A percentile compares a stretch with the other conserved stretches of the same genome.
Conservation (phyloP, 2,888 invertebrate genomes). For the Pandemis cinnamomeana region DNA sequence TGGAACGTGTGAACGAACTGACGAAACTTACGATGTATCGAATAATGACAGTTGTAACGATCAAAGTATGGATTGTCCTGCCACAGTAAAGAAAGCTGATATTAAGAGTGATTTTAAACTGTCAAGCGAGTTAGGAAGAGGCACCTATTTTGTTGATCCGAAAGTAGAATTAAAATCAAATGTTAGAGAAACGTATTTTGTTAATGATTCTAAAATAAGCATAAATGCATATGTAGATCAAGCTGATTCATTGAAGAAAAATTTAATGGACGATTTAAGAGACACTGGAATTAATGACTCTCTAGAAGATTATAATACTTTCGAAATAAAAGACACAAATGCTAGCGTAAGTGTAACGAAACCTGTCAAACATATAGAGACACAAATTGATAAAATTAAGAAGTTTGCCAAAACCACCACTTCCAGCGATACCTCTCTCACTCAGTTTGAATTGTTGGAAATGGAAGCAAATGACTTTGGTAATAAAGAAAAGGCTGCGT, state of each 20-base stretch:
- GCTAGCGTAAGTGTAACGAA: background rate
- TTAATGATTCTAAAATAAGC: constrained; percentile 27
- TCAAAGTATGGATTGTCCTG: constrained; percentile 31
- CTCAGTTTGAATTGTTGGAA: constrained; percentile 69
- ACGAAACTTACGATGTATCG: constrained; percentile 29
- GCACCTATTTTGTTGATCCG: constrained; percentile 53
- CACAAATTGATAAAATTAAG: constrained; percentile 31
- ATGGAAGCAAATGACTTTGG: constrained; percentile 52
- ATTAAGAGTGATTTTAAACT: background rate
- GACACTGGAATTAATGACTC: constrained; percentile 23
- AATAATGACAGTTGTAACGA: constrained; percentile 25
- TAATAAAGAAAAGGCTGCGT: constrained; percentile 31
- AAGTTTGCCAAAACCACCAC: constrained; percentile 32
- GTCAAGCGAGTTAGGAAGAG: constrained; percentile 41
- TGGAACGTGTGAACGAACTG: constrained; percentile 34
- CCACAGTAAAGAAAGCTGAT: constrained; percentile 31
- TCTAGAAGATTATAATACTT: constrained; percentile 7
- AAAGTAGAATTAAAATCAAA: constrained; percentile 25
- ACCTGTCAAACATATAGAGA: constrained; percentile 34
- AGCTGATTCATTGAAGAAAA: constrained; percentile 5
- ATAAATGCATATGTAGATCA: constrained; percentile 3
- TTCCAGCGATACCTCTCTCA: constrained; percentile 61
- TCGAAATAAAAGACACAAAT: constrained; percentile 12
- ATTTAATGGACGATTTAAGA: background rate
- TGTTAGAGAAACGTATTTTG: constrained; percentile 31